Evolutionary conservation across 2,888 invertebrate genomes (phyloP).

Genomic region (Drosophila macrospina): DNA sequence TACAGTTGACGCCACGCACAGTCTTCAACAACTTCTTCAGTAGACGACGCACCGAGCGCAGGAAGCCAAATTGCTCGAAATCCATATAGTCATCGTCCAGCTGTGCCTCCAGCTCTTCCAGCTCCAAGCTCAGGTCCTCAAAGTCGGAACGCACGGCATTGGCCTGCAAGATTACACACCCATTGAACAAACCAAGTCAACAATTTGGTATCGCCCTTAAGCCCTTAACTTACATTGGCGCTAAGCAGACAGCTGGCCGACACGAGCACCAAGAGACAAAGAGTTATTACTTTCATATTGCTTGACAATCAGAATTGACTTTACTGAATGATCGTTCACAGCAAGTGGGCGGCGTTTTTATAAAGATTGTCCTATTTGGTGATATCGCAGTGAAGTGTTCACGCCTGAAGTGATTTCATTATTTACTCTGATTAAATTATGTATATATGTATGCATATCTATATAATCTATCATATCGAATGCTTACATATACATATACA

Average conservation of each 20-base stretch:
- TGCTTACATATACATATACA: not conserved
- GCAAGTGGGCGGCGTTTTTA: conserved; percentile 25
- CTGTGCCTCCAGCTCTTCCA: conserved; percentile 20
- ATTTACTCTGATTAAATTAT: conserved; percentile 20
- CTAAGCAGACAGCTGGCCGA: conserved; percentile 56
- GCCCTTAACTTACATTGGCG: conserved; percentile 56
- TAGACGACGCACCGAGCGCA: not conserved
- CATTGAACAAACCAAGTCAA: not conserved
- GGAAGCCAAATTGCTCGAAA: conserved; percentile 38
- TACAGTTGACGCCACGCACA: conserved; percentile 54
- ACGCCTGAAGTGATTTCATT: conserved; percentile 11
- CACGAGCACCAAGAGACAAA: conserved; percentile 53
- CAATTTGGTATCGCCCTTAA: not conserved
- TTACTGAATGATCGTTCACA: conserved; percentile 17
- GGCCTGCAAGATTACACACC: conserved; percentile 27
- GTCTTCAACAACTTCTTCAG: conserved; percentile 30
- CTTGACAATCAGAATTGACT: conserved; percentile 13
- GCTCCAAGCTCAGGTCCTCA: conserved; percentile 24
- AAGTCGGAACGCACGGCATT: conserved; percentile 22
- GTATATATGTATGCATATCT: not conserved
- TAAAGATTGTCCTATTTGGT: conserved; percentile 11
- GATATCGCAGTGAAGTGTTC: conserved; percentile 28
- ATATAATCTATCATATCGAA: not conserved
- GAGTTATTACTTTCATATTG: conserved; percentile 54
- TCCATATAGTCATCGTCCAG: conserved; percentile 46